These are phyloP conservation scores for Laspeyria flexula DNA, from an alignment of 2,888 invertebrate genomes.

Conservation along the genomic window DNA sequence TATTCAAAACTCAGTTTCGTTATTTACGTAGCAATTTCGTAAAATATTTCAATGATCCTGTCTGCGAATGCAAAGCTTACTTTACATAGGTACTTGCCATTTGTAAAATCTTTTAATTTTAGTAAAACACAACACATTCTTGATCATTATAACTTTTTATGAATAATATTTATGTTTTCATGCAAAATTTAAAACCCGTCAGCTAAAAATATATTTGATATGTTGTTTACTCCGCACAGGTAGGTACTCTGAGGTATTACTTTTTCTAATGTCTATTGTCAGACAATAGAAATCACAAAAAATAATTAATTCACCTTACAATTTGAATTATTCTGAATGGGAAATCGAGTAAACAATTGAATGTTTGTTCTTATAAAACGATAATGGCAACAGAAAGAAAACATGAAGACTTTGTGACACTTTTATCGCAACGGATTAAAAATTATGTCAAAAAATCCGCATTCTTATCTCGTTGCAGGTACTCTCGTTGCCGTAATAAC, in stretches of 20 bases:
- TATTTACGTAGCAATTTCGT: too few relatives aligned
- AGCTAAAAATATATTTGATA: too few relatives aligned
- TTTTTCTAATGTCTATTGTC: not conserved
- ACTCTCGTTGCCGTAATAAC: slow-evolving; percentile 55
- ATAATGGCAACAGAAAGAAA: not conserved
- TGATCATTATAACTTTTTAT: too few relatives aligned
- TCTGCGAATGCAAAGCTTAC: too few relatives aligned
- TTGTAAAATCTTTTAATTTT: too few relatives aligned
- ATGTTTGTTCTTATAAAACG: not conserved
- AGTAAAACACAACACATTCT: too few relatives aligned
- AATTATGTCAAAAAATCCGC: slow-evolving; percentile 23
- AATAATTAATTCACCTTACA: not conserved
- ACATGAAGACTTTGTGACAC: not conserved
- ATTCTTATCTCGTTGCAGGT: slow-evolving; percentile 48
- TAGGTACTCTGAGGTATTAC: not conserved
- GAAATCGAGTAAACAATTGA: not conserved
- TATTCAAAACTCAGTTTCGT: not conserved
- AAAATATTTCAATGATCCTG: too few relatives aligned
- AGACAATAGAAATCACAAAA: not conserved
- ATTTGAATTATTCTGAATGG: not conserved
- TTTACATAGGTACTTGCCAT: too few relatives aligned
- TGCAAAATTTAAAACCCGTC: too few relatives aligned
- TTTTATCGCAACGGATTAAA: slow-evolving; percentile 19
- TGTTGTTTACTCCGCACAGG: not conserved
- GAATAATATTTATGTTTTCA: too few relatives aligned